Percentiles rank a stretch among this genome's conserved stretches.
Evolutionary conservation across 2,113 vertebrate species (phyloP).

Genomic region (Petromus typicus): DNA sequence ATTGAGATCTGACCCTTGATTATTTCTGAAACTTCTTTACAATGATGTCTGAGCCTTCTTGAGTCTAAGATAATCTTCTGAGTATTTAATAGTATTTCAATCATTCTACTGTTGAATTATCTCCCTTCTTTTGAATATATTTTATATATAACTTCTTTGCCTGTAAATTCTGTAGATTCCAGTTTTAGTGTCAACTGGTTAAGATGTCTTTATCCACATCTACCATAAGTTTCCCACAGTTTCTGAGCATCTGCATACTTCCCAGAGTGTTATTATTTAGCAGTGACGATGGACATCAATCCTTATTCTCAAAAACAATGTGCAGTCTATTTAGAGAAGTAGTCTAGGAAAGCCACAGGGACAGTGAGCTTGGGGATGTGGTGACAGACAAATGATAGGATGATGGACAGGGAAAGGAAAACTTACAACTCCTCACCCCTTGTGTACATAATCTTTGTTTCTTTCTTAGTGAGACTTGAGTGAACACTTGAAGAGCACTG

Average conservation of each 20-base stretch:
- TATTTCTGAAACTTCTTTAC: constrained; percentile 7
- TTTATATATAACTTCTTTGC: background rate
- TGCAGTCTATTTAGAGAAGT: background rate
- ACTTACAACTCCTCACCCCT: too few relatives aligned
- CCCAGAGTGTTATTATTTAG: background rate
- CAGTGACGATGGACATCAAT: background rate
- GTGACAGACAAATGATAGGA: background rate
- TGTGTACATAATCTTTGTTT: too few relatives aligned
- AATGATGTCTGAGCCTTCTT: background rate
- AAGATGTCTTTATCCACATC: background rate
- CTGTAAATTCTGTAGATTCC: background rate
- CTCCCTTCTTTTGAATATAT: background rate
- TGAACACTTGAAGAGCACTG: background rate
- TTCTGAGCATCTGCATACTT: background rate
- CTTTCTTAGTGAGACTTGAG: background rate
- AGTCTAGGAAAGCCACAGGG: background rate
- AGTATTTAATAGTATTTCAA: background rate
- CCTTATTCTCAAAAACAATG: background rate
- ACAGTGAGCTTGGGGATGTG: background rate
- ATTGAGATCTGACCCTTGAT: background rate
- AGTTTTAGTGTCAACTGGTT: background rate
- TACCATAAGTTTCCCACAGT: background rate
- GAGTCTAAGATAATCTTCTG: background rate
- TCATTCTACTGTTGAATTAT: background rate
- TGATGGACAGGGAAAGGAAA: background rate